Conservation (phyloP, 1,140 invertebrate genomes). For the Drosophila nannoptera region DNA sequence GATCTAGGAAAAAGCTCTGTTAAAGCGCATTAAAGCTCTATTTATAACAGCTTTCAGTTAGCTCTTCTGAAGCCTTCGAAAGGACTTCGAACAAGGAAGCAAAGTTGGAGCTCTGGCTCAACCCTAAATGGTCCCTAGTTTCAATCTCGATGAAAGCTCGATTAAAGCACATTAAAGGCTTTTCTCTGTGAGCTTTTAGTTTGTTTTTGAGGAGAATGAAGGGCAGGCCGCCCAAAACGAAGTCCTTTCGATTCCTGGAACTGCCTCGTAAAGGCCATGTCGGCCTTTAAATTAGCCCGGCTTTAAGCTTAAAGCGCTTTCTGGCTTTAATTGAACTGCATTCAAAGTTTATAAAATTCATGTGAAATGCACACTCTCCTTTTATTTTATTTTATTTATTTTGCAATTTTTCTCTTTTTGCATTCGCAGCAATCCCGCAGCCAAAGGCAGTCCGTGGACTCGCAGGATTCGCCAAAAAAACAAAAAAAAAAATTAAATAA, state of each 20-base stretch:
- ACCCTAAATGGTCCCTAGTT: no score
- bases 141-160: not conserved
- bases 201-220: no score
- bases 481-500: not conserved
- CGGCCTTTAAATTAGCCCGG: not conserved
- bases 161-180: constrained; percentile 2
- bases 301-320: not conserved
- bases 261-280: no score
- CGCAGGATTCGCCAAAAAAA: not conserved
- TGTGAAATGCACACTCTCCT: not conserved
- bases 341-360: not conserved
- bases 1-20: no score
- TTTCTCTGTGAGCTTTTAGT: not conserved
- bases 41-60: no score
- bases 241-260: no score
- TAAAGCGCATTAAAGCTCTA: not conserved
- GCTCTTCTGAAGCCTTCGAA: no score
- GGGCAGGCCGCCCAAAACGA: no score
- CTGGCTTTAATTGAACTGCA: not conserved
- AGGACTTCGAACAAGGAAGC: no score
- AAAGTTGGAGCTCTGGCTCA: no score
- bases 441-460: not conserved
- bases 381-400: not conserved
- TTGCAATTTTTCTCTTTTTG: constrained; percentile 6
- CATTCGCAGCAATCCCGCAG: constrained; percentile 25